Base-by-base conservation (phyloP, 2,888 invertebrate genomes). In the Acanthacorydalis orientalis region DNA sequence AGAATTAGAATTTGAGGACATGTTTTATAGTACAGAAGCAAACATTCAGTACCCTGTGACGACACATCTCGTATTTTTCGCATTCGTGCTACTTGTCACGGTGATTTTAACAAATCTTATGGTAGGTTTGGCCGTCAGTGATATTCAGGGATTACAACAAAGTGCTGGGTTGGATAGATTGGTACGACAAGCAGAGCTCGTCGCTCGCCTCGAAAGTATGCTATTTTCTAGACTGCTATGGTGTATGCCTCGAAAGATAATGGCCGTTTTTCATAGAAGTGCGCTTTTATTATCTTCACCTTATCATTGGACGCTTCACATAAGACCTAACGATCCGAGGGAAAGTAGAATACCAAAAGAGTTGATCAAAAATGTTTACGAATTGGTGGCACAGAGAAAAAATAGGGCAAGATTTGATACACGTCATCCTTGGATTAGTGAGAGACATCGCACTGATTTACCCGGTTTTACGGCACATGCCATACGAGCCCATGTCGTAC, bases 111-210 rank as follows among this genome's bases (percentile, higher is more conserved):
- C 86, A 2, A 89, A 89, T 65, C 63, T 89, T 37, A 72, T 88
- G 65, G 85, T 89, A 34, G 88, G 89, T 55, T 69, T 89, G 50
- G 88, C 88, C 7, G 88, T 89, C 1, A 87, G 84, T 54, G 88
- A 88, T 62, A 87, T 87, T 51, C 71, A 81, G 69, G 84, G 83
- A n/a, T 63, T 86, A 47, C 83, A 83, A 66, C 78, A 80, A 56
- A 82, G 83, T 46, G 85, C 88, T 0, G 84, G 85, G 1, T 63
- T 89, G 31, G 87, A 88, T 57, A 70, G 88, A 7, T 62, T 89
- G 46, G 84, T 87, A 14, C 74, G 88, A 1, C 83, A 87, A 63
- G 87, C 87, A 0, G 83, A 87, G 56, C 62, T 88, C 37, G 83
- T 89, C 0, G 84, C 86, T 0, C 82, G 87, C 51, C 64, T 89